Conservation (phyloP, 1,140 invertebrate species). For the Steinernema khuongi region DNA sequence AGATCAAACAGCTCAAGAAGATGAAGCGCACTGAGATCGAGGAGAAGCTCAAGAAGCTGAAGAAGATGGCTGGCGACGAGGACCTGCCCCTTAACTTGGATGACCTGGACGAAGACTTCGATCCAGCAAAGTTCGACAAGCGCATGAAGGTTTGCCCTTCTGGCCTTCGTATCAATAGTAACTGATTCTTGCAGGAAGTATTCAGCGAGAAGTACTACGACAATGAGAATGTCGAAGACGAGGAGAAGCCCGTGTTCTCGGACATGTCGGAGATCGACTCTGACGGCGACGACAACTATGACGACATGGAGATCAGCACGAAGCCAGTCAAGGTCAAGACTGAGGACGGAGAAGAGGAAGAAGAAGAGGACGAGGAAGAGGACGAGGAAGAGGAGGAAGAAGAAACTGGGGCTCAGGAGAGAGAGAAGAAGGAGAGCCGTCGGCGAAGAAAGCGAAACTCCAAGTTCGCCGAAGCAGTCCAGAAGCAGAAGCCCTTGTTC, state of each 20-base stretch:
- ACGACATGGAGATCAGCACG: slow-evolving; percentile 65
- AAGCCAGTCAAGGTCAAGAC: slow-evolving; percentile 59
- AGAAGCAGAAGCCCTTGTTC: slow-evolving; percentile 72
- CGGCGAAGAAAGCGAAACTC: slow-evolving; percentile 61
- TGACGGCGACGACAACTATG: slow-evolving; percentile 68
- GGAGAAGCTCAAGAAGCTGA: slow-evolving; percentile 78
- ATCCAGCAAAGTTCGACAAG: slow-evolving; percentile 78
- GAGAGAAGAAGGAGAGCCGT: slow-evolving; percentile 57
- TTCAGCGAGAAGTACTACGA: slow-evolving; percentile 81
- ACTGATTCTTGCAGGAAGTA: slow-evolving; percentile 62
- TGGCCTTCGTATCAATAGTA: slow-evolving; percentile 15
- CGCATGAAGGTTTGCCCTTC: slow-evolving; percentile 69
- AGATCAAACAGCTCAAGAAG: slow-evolving; percentile 77
- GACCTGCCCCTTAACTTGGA: slow-evolving; percentile 63
- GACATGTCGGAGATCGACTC: slow-evolving; percentile 33
- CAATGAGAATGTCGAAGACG: slow-evolving; percentile 49
- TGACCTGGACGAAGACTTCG: slow-evolving; percentile 80
- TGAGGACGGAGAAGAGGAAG: slow-evolving; percentile 50
- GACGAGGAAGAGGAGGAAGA: slow-evolving; percentile 35
- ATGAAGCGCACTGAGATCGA: slow-evolving; percentile 83
- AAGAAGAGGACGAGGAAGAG: slow-evolving; percentile 54
- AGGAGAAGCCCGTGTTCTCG: slow-evolving; percentile 31
- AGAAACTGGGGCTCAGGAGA: slow-evolving; percentile 66
- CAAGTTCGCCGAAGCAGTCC: slow-evolving; percentile 69
- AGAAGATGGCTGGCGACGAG: slow-evolving; percentile 78